Evolutionary conservation across 1,140 invertebrate species (phyloP).

Genomic region (Anastrepha obliqua): DNA sequence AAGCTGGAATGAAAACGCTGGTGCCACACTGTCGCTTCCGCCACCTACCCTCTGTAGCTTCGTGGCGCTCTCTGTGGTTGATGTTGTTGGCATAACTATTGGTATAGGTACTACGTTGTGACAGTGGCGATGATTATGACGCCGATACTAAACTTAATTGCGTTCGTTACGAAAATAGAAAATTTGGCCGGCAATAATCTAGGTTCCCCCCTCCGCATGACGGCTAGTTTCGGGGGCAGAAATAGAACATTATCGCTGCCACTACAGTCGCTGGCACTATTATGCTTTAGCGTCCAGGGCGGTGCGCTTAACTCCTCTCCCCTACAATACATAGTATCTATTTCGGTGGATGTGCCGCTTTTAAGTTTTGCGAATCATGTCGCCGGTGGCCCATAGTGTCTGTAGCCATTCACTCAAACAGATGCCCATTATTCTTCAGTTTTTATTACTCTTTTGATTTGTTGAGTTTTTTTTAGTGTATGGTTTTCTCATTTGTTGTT

Average conservation of each 20-base stretch:
- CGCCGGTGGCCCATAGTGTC: not conserved
- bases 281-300: not conserved
- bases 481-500: slow-evolving; percentile 4
- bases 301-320: not conserved
- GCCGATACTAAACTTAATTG: slow-evolving; percentile 11
- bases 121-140: not conserved
- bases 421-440: slow-evolving; percentile 30
- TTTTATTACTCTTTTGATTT: slow-evolving; percentile 41
- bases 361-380: slow-evolving; percentile 33
- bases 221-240: not conserved
- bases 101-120: slow-evolving; percentile 6
- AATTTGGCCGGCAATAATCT: slow-evolving; percentile 14
- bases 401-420: slow-evolving; percentile 16
- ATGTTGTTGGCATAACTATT: not conserved
- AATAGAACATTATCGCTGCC: slow-evolving; percentile 25
- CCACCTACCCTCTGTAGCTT: not conserved
- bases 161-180: slow-evolving; percentile 30
- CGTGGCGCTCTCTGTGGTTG: not conserved
- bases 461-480: slow-evolving; percentile 5
- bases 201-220: not conserved
- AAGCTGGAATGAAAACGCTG: not conserved
- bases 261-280: not conserved
- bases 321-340: not conserved
- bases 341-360: slow-evolving; percentile 22
- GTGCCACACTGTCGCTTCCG: not conserved